Evolutionary conservation across 1,140 invertebrate species (phyloP).

Genomic region (Diorhabda sublineata): DNA sequence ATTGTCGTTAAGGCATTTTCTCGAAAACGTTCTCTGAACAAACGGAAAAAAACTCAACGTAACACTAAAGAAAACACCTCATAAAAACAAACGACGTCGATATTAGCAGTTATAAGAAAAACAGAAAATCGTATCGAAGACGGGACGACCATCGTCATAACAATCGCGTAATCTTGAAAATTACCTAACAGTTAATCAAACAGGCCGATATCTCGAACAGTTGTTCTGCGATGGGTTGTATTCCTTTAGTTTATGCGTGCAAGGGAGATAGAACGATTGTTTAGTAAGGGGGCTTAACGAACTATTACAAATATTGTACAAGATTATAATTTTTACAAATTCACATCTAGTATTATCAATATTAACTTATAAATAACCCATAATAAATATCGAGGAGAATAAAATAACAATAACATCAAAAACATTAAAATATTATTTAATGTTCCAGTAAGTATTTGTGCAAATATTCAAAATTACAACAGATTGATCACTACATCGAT

Average conservation of each 20-base stretch:
- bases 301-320: background rate
- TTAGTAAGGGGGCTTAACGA: background rate
- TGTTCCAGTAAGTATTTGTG: too few species aligned
- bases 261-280: background rate
- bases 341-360: too few species aligned
- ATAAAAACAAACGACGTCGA: background rate
- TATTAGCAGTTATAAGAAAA: background rate
- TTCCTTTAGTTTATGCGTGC: background rate
- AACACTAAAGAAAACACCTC: background rate
- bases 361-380: too few species aligned
- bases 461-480: too few species aligned
- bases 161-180: conserved; percentile 21
- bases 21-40: too few species aligned
- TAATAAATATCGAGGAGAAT: too few species aligned
- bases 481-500: too few species aligned
- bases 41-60: background rate
- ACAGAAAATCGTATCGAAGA: conserved; percentile 8
- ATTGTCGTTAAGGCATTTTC: too few species aligned
- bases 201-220: conserved; percentile 20
- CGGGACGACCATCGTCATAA: conserved; percentile 12
- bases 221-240: conserved; percentile 10
- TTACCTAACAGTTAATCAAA: conserved; percentile 24
- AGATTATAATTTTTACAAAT: too few species aligned
- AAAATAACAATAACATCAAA: too few species aligned
- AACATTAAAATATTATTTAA: too few species aligned